Conservation (phyloP, 2,888 invertebrate genomes). For the Gasteruption jaculator region DNA sequence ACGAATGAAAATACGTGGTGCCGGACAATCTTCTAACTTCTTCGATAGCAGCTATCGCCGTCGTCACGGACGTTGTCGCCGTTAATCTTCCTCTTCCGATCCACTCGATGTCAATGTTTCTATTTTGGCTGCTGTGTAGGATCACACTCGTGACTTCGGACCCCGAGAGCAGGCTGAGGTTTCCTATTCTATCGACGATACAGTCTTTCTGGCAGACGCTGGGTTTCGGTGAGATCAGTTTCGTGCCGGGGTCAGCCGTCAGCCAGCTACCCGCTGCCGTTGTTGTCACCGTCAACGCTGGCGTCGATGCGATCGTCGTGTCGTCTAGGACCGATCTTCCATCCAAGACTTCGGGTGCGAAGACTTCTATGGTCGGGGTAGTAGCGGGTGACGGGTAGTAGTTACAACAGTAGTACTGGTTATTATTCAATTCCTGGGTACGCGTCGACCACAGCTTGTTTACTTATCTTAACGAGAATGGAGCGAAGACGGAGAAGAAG, state of each 20-base stretch:
- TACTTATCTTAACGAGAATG: no score
- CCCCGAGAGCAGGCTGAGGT: conserved; percentile 12
- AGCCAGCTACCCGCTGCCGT: not conserved
- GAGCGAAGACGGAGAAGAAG: no score
- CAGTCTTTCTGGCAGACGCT: conserved; percentile 5
- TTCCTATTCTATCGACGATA: no score
- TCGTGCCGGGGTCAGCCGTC: not conserved
- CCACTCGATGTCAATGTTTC: conserved; percentile 15
- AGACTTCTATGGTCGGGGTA: no score
- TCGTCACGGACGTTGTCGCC: conserved; percentile 28
- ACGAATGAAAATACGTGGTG: conserved; percentile 53
- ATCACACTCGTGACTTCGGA: no score
- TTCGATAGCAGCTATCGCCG: conserved; percentile 36
- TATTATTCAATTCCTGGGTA: no score
- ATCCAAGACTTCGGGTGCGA: no score
- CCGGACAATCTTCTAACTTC: conserved; percentile 37
- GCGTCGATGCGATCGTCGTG: conserved; percentile 6
- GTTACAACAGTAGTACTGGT: no score
- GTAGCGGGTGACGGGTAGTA: no score
- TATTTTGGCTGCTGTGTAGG: no score
- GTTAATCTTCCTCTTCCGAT: conserved; percentile 25
- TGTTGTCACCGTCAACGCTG: no score
- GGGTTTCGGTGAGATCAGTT: not conserved
- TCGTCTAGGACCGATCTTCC: conserved; percentile 10
- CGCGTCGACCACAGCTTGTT: no score